Base-by-base conservation (phyloP, 2,113 vertebrate species). In the Himantopus leucocephalus region DNA sequence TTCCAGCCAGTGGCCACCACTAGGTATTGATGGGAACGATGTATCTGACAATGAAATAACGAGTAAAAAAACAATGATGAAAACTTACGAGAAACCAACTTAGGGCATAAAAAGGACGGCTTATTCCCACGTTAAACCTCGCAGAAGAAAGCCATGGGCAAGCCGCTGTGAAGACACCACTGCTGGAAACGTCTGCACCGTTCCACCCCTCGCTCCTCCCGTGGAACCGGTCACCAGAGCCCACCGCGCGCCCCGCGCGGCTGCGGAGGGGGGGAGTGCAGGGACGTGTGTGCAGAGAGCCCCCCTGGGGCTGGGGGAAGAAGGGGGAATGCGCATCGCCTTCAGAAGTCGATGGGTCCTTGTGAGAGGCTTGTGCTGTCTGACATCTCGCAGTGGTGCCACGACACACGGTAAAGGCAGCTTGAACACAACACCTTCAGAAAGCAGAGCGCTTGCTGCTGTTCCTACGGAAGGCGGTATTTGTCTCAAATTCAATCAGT, bases 361-460 rank as follows among this genome's bases (percentile, higher is more conserved):
- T 5, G 15, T 8, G 8, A 12, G 27, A 17, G 26, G 37, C 60
- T 39, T 6, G 32, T 6, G 41, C 63, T 29, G 18, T 7, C 14
- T 9, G 34, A 45, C 23, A 1, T 9, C 30, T 23, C 12, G 30
- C 45, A 2, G 13, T 2, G 41, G 4, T 17, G 41, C 41, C 41
- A 1, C 0, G 29, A 5, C 45, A 5, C 3, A 9, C 37, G 11
- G 10, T 3, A 17, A 9, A 5, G 48, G 45, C 6, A 29, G 39
- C 50, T 12, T 34, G 22, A 58, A 10, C 4, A 5, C 23, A n/a
- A 3, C 10, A 9, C 5, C 17, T 43, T 24, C 9, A 32, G 47
- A 10, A 11, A 56, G 32, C 79, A 62, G 15, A 39, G 6, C 8
- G 20, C 34, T 13, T 26, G 12, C 11, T 35, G 3, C 29, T 30